Conservation (phyloP, 2,888 invertebrate genomes). For the Ophion slaviceki region DNA sequence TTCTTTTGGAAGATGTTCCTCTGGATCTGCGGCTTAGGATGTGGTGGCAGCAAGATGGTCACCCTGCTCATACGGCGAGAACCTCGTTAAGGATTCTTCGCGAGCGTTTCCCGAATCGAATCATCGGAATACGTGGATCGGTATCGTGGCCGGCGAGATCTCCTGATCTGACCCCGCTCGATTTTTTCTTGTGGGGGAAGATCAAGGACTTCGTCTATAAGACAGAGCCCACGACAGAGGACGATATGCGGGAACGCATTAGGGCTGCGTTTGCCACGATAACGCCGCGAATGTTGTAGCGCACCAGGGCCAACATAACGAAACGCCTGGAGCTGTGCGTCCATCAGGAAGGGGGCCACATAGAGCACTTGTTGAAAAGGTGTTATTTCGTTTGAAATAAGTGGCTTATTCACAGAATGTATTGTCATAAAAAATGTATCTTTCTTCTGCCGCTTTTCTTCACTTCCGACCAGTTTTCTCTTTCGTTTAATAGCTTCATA, state of each 20-base stretch:
- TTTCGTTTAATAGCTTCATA: too few relatives aligned
- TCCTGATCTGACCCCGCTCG: slow-evolving; percentile 27
- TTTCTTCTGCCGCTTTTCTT: too few relatives aligned
- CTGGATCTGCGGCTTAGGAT: slow-evolving; percentile 31
- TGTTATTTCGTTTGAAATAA: not conserved
- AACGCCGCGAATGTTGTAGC: not conserved
- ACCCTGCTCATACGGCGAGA: slow-evolving; percentile 30
- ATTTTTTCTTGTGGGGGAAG: slow-evolving; percentile 29
- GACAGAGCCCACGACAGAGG: not conserved
- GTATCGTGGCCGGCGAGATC: slow-evolving; percentile 17
- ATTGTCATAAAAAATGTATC: too few relatives aligned
- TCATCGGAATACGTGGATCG: slow-evolving; percentile 5
- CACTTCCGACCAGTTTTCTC: too few relatives aligned
- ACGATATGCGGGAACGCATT: slow-evolving; percentile 13
- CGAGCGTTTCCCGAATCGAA: too few relatives aligned
- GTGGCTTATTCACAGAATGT: too few relatives aligned
- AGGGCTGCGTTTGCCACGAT: not conserved
- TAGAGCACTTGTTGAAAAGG: not conserved
- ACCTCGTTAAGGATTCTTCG: not conserved
- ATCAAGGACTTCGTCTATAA: slow-evolving; percentile 14
- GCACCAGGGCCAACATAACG: not conserved
- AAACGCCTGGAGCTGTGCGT: not conserved
- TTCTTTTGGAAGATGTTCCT: slow-evolving; percentile 22
- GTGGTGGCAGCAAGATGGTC: slow-evolving; percentile 53
- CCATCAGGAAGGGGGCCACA: not conserved